These are phyloP conservation scores for Scleropages formosus DNA, from an alignment of 2,797 vertebrate species.

Conservation along the genomic window DNA sequence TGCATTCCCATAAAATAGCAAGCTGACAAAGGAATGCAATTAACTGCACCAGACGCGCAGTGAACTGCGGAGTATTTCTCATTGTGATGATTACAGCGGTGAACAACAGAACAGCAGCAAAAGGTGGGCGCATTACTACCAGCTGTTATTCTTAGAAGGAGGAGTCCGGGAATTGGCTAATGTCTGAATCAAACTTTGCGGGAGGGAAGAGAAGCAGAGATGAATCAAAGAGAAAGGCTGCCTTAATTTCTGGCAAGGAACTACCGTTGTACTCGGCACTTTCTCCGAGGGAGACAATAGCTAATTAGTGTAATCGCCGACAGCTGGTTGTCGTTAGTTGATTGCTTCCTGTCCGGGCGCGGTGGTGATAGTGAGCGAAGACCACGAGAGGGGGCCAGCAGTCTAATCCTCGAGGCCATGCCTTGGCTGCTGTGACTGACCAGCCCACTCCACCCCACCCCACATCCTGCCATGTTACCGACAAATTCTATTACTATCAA, in stretches of 20 bases:
- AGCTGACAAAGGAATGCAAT: slow-evolving; percentile 7
- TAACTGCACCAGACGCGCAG: not conserved
- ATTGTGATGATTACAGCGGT: too few species aligned
- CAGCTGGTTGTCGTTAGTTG: slow-evolving; percentile 22
- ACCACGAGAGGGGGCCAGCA: slow-evolving; percentile 12
- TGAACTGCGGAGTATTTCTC: slow-evolving; percentile 6
- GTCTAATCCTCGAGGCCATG: slow-evolving; percentile 2
- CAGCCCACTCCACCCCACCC: too few species aligned
- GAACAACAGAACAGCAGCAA: not conserved
- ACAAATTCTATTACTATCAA: not conserved
- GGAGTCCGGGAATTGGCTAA: slow-evolving; percentile 4
- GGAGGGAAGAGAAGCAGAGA: not conserved
- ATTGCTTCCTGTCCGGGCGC: slow-evolving; percentile 5
- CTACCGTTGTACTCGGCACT: slow-evolving; percentile 10
- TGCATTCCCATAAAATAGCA: not conserved
- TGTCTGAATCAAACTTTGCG: not conserved
- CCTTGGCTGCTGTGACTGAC: not conserved
- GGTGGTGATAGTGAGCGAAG: not conserved
- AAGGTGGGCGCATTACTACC: not conserved
- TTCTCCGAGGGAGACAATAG: slow-evolving; percentile 24
- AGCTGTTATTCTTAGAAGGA: slow-evolving; percentile 20
- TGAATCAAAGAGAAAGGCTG: not conserved
- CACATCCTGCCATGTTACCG: not conserved
- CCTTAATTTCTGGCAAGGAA: slow-evolving; percentile 5
- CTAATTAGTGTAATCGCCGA: slow-evolving; percentile 22